phyloP scores from a whole-genome alignment of 2,888 invertebrate genomes.

The Drosophila austrosaltans region DNA sequence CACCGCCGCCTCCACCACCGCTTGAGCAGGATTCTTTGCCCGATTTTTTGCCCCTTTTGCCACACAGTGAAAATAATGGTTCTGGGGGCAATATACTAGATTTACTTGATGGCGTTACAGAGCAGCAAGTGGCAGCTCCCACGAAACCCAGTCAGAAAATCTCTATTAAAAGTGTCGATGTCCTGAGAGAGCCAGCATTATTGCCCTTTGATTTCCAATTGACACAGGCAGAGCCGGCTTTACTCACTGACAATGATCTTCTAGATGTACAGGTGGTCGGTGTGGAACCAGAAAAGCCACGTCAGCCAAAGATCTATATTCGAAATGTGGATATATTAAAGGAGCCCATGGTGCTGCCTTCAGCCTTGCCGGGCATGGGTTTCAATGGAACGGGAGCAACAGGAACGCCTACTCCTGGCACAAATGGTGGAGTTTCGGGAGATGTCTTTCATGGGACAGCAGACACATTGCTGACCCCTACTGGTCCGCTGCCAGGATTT shows the following conservation, averaged over 20 bases:
- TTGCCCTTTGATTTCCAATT: slow-evolving; percentile 74
- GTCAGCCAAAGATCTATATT: slow-evolving; percentile 83
- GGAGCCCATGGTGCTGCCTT: slow-evolving; percentile 79
- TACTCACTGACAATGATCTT: slow-evolving; percentile 39
- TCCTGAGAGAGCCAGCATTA: slow-evolving; percentile 79
- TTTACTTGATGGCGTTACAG: slow-evolving; percentile 50
- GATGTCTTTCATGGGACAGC: slow-evolving; percentile 45
- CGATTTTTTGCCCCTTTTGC: slow-evolving; percentile 50
- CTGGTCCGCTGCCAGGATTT: slow-evolving; percentile 54
- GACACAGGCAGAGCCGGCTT: slow-evolving; percentile 34
- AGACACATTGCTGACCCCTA: slow-evolving; percentile 55
- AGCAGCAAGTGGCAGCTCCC: background rate
- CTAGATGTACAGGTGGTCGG: slow-evolving; percentile 37
- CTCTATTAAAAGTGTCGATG: slow-evolving; percentile 83
- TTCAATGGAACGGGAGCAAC: slow-evolving; percentile 32
- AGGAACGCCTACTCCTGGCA: slow-evolving; percentile 4
- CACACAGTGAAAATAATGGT: slow-evolving; percentile 13
- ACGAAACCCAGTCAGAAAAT: slow-evolving; percentile 78
- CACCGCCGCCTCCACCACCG: background rate
- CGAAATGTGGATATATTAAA: slow-evolving; percentile 83
- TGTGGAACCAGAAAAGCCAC: slow-evolving; percentile 61
- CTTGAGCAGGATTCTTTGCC: slow-evolving; percentile 51
- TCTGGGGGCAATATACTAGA: slow-evolving; percentile 49
- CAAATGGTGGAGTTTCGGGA: slow-evolving; percentile 3
- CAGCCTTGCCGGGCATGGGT: slow-evolving; percentile 50